Evolutionary conservation across 2,113 vertebrate genomes (phyloP).

Genomic region (Dicentrarchus labrax): DNA sequence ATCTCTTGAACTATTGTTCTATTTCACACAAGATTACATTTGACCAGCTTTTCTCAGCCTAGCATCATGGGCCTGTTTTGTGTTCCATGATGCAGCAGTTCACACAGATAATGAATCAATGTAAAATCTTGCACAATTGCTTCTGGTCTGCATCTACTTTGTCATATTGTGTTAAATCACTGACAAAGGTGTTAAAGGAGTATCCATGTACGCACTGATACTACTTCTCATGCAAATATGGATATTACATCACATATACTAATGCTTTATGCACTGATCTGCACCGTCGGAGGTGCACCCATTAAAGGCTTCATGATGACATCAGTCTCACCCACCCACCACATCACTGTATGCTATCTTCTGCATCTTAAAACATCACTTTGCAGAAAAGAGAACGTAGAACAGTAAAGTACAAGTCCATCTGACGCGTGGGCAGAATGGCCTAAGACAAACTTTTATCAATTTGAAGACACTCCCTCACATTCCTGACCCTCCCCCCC

Average conservation of each 20-base stretch:
- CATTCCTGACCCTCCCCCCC: constrained; percentile 69
- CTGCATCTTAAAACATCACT: constrained; percentile 64
- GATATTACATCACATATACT: not conserved
- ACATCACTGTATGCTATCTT: constrained; percentile 57
- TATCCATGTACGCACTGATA: not conserved
- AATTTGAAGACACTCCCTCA: constrained; percentile 67
- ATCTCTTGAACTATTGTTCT: not conserved
- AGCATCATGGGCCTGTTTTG: not conserved
- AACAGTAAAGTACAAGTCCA: constrained; percentile 47
- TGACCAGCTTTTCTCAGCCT: not conserved
- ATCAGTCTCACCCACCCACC: constrained; percentile 48
- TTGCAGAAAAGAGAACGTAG: constrained; percentile 31
- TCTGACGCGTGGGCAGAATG: constrained; percentile 48
- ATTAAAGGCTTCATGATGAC: constrained; percentile 23
- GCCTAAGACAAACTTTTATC: constrained; percentile 67
- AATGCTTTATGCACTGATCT: constrained; percentile 15
- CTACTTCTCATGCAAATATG: not conserved
- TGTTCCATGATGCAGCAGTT: not conserved
- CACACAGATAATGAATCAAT: not conserved
- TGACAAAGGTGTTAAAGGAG: not conserved
- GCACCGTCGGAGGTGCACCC: constrained; percentile 27
- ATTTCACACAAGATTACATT: not conserved
- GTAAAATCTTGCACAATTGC: not conserved
- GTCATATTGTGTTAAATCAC: not conserved
- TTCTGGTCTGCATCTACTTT: not conserved